Conservation (phyloP, 2,888 invertebrate genomes). For the Lottia scabra region DNA sequence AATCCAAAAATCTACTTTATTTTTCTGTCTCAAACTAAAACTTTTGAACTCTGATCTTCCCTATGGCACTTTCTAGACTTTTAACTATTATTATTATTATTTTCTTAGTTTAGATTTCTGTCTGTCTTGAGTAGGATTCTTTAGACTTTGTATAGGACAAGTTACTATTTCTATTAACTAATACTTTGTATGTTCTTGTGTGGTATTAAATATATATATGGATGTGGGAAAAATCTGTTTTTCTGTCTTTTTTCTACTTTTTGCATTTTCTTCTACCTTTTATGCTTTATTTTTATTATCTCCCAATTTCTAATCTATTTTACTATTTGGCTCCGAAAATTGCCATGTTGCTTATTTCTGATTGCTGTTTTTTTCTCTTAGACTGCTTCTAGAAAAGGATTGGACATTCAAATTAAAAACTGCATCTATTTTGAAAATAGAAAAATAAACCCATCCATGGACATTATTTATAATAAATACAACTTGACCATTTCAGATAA, state of each 20-base stretch:
- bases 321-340: too few relatives aligned
- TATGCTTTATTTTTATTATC: conserved; percentile 13
- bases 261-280: conserved; percentile 13
- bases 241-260: conserved; percentile 29
- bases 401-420: too few relatives aligned
- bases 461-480: too few relatives aligned
- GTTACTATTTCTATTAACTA: conserved; percentile 17
- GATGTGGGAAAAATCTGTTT: conserved; percentile 36
- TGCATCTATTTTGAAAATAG: too few relatives aligned
- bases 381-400: too few relatives aligned
- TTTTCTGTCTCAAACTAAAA: too few relatives aligned
- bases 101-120: background rate
- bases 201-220: conserved; percentile 25
- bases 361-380: too few relatives aligned
- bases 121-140: background rate
- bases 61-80: conserved; percentile 4
- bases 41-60: background rate
- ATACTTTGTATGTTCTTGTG: conserved; percentile 21
- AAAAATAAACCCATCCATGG: too few relatives aligned
- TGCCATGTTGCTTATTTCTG: too few relatives aligned
- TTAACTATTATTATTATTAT: background rate
- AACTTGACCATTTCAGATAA: too few relatives aligned
- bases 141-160: conserved; percentile 4
- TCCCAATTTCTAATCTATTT: background rate
- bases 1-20: too few relatives aligned